Base-by-base conservation (phyloP, 2,113 vertebrate species). In the Gymnocephalus cernua region DNA sequence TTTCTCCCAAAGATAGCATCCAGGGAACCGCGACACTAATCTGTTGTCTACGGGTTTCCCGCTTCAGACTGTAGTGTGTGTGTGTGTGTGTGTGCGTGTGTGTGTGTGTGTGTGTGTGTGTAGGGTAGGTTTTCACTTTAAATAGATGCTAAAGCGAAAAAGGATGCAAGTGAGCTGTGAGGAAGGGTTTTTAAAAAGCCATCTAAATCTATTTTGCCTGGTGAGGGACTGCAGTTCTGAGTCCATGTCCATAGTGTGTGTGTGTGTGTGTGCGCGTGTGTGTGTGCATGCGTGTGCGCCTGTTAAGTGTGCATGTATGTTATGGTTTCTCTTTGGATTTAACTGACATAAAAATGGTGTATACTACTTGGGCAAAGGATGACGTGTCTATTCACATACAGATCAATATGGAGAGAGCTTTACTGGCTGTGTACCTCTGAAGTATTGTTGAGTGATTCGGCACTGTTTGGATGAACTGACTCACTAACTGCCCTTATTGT, bases 151-250 rank as follows among this genome's bases (percentile, higher is more conserved):
- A 67, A 87, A 79, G 73, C 1, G 72, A 48, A 70, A 81, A 74
- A 48, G 61, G 79, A 79, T 82, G 74, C 1, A 63, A 76, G 69
- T 71, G 47, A 82, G 59, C 57, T 41, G 58, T 61, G 84, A 86
- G 63, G 69, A 88, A 71, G 80, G 57, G 80, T 86, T 83, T 59
- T 82, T 89, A 88, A 38, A 67, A 94, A 91, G 86, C 92, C 90
- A 93, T 91, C 41, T 53, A 75, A 91, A 90, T 91, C 87, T 89
- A 80, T 91, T 92, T 91, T 87, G 89, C 88, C 85, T 88, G 87
- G 77, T 84, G 89, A 79, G 71, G 79, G 90, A 85, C 59, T 91
- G 86, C 74, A 73, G 59, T 74, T 80, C 27, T 38, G 84, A 67
- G 76, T 86, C 77, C 45, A 23, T 57, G 73, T 90, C 29, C 29